Conservation (phyloP, 2,797 vertebrate genomes). For the Tamandua tetradactyla region DNA sequence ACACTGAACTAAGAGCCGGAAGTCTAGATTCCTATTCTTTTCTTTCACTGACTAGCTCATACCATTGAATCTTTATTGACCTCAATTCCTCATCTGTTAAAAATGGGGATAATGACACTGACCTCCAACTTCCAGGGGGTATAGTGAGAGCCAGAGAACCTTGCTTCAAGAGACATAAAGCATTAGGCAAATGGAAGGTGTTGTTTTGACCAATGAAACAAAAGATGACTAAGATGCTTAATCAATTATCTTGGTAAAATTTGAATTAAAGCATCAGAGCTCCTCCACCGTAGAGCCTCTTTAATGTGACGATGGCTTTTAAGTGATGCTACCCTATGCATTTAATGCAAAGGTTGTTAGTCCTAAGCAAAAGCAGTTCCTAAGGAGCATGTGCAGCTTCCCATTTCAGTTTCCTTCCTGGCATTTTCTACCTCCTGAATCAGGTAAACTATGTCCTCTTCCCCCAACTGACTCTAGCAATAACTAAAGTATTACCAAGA, state of each 20-base stretch:
- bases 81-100: neutral
- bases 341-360: neutral
- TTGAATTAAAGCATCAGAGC: neutral
- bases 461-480: too few species aligned
- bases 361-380: rapidly evolving
- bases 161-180: neutral
- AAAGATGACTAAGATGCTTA: neutral
- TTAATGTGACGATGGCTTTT: neutral
- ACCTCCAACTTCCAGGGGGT: neutral
- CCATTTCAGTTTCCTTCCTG: neutral
- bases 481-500: neutral
- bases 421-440: neutral
- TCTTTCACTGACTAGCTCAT: too few species aligned
- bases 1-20: neutral
- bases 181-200: neutral
- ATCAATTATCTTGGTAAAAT: neutral
- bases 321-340: rapidly evolving
- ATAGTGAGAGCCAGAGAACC: neutral
- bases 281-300: neutral
- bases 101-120: rapidly evolving
- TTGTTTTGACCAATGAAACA: neutral
- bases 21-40: rapidly evolving
- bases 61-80: rapidly evolving
- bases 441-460: neutral
- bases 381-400: rapidly evolving